Evolutionary conservation across 92 coral and sea anemone species (phyloP).

Genomic region (Siderastrea radians): DNA sequence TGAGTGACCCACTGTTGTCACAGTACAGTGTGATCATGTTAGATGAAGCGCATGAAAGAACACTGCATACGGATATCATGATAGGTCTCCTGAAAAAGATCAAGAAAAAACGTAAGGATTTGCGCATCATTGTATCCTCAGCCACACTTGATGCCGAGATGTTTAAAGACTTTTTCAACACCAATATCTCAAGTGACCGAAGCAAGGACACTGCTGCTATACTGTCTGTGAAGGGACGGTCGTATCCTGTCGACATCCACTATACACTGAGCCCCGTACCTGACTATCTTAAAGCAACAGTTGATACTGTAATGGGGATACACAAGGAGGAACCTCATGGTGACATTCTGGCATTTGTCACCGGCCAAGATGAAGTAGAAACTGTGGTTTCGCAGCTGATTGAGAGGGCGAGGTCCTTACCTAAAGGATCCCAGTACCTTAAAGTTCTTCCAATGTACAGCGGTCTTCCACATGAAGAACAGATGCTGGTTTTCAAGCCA

Average conservation of each 20-base stretch:
- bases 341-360: conserved; percentile 95
- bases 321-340: conserved; percentile 94
- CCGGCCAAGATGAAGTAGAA: conserved; percentile 99
- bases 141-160: conserved; percentile 99
- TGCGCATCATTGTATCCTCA: conserved; percentile 89
- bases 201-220: conserved; percentile 96
- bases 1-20: conserved; percentile 94
- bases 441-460: conserved; percentile 99
- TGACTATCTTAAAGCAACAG: conserved; percentile 91
- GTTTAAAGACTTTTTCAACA: conserved; percentile 94
- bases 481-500: conserved; percentile 90
- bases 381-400: conserved; percentile 84
- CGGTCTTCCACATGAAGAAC: conserved; percentile 97
- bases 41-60: conserved; percentile 98
- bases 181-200: conserved; percentile 81
- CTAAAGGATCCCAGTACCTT: conserved; percentile 92
- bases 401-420: conserved; percentile 91
- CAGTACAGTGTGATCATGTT: conserved; percentile 96
- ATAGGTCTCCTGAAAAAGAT: conserved; percentile 96
- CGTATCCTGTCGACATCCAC: conserved; percentile 90
- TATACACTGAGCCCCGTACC: conserved; percentile 94
- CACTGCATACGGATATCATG: conserved; percentile 95
- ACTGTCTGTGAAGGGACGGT: conserved; percentile 94
- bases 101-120: conserved; percentile 87
- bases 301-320: conserved; percentile 98